phyloP scores from a whole-genome alignment of 92 coral and sea anemone species.

The Ricordea florida region DNA sequence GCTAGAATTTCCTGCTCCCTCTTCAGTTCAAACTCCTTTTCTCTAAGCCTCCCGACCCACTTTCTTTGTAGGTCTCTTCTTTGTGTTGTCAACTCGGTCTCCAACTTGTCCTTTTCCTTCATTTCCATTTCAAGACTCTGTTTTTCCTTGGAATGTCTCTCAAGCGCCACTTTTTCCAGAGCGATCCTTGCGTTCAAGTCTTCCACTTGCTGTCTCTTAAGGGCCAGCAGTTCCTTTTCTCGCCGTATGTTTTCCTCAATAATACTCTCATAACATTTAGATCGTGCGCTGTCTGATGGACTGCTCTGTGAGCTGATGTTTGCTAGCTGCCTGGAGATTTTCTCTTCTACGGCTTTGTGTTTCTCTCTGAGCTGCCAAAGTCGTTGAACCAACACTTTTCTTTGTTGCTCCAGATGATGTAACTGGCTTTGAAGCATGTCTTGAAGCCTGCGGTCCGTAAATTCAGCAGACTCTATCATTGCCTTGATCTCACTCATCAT shows the following conservation, averaged over 20 bases:
- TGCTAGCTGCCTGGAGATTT: constrained; percentile 65
- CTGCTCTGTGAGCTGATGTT: constrained; percentile 52
- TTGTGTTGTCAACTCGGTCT: constrained; percentile 68
- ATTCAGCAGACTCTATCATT: constrained; percentile 77
- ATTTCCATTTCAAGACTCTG: constrained; percentile 62
- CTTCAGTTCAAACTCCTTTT: constrained; percentile 66
- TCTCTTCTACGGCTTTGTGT: constrained; percentile 71
- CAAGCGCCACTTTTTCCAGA: constrained; percentile 68
- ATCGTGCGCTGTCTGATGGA: constrained; percentile 47
- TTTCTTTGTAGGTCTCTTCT: constrained; percentile 77
- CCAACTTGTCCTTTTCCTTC: constrained; percentile 72
- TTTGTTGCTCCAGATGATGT: constrained; percentile 73
- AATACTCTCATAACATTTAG: constrained; percentile 68
- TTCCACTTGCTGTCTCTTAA: constrained; percentile 80
- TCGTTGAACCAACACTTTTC: constrained; percentile 68
- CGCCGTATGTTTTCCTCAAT: constrained; percentile 81
- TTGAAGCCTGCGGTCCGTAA: constrained; percentile 67
- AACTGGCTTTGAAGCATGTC: constrained; percentile 75
- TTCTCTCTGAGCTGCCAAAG: constrained; percentile 83
- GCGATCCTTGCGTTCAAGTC: constrained; percentile 70
- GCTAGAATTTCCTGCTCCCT: constrained; percentile 50
- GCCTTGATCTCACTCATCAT: constrained; percentile 80
- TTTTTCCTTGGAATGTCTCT: constrained; percentile 71
- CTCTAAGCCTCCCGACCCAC: constrained; percentile 71
- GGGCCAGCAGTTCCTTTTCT: constrained; percentile 72